A percentile compares a stretch with the other conserved stretches of the same genome.
Evolutionary conservation across 37 sponge, comb jelly and placozoan genomes (phyloP).

Genomic region (Spongilla lacustris): DNA sequence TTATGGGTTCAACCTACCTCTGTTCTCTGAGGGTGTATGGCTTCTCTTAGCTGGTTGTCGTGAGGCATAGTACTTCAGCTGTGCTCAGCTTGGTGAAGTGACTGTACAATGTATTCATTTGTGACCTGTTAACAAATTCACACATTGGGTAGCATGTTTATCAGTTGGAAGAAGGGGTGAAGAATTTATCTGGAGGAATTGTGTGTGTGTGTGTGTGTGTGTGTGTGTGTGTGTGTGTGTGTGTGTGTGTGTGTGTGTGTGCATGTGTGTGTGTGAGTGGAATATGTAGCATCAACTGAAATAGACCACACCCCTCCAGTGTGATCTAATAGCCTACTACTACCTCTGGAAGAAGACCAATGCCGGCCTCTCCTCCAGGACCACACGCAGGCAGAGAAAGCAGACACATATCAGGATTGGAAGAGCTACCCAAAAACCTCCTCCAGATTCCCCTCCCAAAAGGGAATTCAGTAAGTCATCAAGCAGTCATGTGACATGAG

Average conservation of each 20-base stretch:
- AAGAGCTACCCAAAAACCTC: constrained; percentile 44
- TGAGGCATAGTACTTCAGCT: too few species aligned
- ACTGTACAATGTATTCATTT: too few species aligned
- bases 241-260: background rate
- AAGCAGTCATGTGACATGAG: background rate
- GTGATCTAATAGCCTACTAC: constrained; percentile 70
- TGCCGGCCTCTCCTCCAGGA: constrained; percentile 72
- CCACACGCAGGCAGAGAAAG: constrained; percentile 70
- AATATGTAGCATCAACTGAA: too few species aligned
- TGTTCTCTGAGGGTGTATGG: too few species aligned
- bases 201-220: background rate
- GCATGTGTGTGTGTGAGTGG: background rate
- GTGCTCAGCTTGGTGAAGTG: too few species aligned
- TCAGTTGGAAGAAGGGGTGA: too few species aligned
- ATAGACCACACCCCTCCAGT: constrained; percentile 12
- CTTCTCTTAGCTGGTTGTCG: too few species aligned
- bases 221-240: constrained; percentile 30
- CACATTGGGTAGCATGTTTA: too few species aligned
- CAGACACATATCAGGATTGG: constrained; percentile 62
- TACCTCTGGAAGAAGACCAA: constrained; percentile 86
- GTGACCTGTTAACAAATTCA: too few species aligned
- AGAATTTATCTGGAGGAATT: too few species aligned
- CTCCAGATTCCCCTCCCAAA: constrained; percentile 28
- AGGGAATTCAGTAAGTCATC: constrained; percentile 66
- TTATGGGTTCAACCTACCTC: too few species aligned